Evolutionary conservation across 2,888 invertebrate genomes (phyloP).

Genomic region (Drosophila macrospina): DNA sequence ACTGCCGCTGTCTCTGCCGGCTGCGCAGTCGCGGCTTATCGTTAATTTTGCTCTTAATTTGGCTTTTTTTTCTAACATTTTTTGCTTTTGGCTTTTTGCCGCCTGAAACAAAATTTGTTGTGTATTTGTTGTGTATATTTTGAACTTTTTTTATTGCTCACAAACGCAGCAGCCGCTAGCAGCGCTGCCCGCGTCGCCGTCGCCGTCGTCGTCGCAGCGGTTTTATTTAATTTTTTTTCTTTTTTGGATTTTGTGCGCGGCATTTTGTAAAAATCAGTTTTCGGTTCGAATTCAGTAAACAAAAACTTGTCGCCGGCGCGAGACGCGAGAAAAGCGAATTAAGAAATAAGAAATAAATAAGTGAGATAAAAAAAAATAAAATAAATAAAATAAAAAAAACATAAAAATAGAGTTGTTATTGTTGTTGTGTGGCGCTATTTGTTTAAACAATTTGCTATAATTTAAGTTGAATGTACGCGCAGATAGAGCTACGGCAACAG

Average conservation of each 20-base stretch:
- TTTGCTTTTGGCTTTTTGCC: constrained; percentile 11
- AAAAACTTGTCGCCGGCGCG: constrained; percentile 83
- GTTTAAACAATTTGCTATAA: constrained; percentile 73
- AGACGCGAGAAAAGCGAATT: constrained; percentile 65
- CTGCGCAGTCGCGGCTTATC: constrained; percentile 51
- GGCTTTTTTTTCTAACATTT: constrained; percentile 12
- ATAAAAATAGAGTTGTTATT: constrained; percentile 31
- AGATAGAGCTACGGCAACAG: constrained; percentile 16
- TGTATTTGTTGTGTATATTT: constrained; percentile 57
- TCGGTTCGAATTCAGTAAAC: constrained; percentile 83
- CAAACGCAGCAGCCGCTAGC: constrained; percentile 14
- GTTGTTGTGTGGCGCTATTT: constrained; percentile 56
- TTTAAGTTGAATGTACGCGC: constrained; percentile 73
- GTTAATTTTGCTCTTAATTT: constrained; percentile 32
- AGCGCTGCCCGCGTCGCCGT: constrained; percentile 28
- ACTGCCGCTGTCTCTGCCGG: not conserved
- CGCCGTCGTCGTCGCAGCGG: constrained; percentile 31
- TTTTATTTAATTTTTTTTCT: constrained; percentile 17
- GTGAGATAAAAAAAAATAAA: too few species aligned
- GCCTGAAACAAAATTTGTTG: constrained; percentile 18
- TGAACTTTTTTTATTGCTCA: constrained; percentile 67
- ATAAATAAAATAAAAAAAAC: constrained; percentile 11
- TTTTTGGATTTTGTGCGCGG: constrained; percentile 50
- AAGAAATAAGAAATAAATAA: constrained; percentile 15
- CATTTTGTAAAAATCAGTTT: constrained; percentile 72